Percentiles rank a stretch among this genome's conserved stretches.
phyloP scores from a whole-genome alignment of 2,797 vertebrate genomes.

The Loriculus beryllinus region DNA sequence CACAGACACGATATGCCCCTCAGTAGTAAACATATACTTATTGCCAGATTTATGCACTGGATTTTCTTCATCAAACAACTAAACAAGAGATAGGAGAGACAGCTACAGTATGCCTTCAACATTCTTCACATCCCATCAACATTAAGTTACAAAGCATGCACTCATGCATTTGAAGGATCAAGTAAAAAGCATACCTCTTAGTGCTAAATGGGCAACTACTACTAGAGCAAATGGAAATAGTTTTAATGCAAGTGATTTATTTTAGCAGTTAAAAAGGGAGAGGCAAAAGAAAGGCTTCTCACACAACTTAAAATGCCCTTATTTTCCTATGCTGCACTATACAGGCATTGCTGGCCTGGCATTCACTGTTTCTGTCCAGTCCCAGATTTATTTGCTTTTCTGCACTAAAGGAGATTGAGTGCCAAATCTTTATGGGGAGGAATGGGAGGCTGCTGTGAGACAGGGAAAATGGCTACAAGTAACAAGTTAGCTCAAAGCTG shows the following conservation, averaged over 20 bases:
- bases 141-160: fast-evolving
- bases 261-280: background rate
- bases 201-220: background rate
- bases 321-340: background rate
- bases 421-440: background rate
- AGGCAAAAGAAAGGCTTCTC: background rate
- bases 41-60: slow-evolving; percentile 91
- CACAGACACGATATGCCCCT: slow-evolving; percentile 93
- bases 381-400: background rate
- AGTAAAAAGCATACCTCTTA: background rate
- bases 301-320: background rate
- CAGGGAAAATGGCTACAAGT: background rate
- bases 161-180: background rate
- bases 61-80: slow-evolving; percentile 98
- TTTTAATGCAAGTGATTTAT: background rate
- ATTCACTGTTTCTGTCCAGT: background rate
- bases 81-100: background rate
- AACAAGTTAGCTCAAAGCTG: background rate
- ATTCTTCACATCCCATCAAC: background rate
- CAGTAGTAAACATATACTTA: slow-evolving; percentile 96
- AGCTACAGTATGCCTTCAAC: fast-evolving
- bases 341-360: background rate
- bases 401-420: background rate
- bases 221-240: background rate
- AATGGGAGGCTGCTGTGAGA: background rate